Evolutionary conservation across 2,113 vertebrate genomes (phyloP), one percentile per base, ranked within the genome.

Genomic region (Parotia lawesii): DNA sequence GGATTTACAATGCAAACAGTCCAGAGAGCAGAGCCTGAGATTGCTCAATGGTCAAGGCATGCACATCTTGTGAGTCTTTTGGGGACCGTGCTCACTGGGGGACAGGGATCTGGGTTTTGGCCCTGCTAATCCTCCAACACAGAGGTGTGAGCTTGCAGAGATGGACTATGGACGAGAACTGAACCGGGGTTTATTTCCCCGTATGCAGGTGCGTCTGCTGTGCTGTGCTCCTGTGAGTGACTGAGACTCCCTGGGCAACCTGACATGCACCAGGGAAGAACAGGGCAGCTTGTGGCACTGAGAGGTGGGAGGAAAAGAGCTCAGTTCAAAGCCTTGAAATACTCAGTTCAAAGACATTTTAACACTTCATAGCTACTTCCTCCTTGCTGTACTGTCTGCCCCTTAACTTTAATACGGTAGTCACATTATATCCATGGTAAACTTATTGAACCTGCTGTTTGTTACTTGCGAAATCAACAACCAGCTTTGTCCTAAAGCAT

Each of bases 1-100:
- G 48, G 44, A 62, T 91, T 85, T 91, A 81, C 2, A 1, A 31
- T 1, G 4, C 1, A 6, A 83, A 76, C 2, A 5, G 62, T 73
- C 28, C 67, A 62, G 72, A 78, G 72, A 86, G 33, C 64, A 80
- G 83, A 86, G 64, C 58, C 54, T 90, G 94, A 58, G n/a, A 58
- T 65, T 88, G 76, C 83, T 85, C 79, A 85, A 48, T 12, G 54
- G 48, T 31, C 53, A 48, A 90, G 40, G 31, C 71, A 65, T 8
- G n/a, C 21, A 40, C 42, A 29, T 47, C 37, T 60, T 0, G 0
- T 29, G 74, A 85, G 27, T 21, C 27, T 40, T 64, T 44, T 58
- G 42, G 62, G 54, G 62, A 44, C 74, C 72, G 40, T 6, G 24
- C 48, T 94, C 40, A 58, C 37, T 10, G 37, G 35, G 38, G 60